A percentile compares a stretch with the other conserved stretches of the same genome.
These are phyloP conservation scores for Oncopeltus fasciatus DNA, from an alignment of 1,140 invertebrate species.

Conservation along the genomic window DNA sequence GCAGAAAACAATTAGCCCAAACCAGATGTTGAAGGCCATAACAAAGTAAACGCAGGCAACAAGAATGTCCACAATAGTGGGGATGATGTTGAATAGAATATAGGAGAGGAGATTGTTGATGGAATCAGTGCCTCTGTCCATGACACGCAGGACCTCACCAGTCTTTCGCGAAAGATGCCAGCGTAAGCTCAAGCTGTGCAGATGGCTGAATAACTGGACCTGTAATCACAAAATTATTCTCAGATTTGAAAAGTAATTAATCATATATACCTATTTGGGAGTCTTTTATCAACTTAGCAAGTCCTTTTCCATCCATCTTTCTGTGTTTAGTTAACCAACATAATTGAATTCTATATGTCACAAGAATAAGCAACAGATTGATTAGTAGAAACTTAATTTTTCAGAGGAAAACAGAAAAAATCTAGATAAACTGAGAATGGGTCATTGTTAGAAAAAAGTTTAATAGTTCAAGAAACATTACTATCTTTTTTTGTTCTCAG, in stretches of 20 bases:
- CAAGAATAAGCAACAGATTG: no score
- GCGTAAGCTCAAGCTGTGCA: conserved; percentile 68
- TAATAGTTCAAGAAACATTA: no score
- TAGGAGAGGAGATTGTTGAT: conserved; percentile 86
- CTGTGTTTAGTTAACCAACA: no score
- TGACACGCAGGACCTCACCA: conserved; percentile 83
- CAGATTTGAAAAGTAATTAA: neutral
- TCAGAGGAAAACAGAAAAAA: no score
- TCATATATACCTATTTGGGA: no score
- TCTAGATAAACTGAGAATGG: no score
- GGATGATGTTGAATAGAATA: conserved; percentile 73
- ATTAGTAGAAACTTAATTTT: no score
- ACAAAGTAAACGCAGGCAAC: conserved; percentile 87
- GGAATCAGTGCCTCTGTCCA: conserved; percentile 89
- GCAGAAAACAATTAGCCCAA: conserved; percentile 81
- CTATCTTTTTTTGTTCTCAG: no score
- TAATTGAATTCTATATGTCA: no score
- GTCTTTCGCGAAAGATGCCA: conserved; percentile 91
- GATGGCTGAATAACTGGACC: conserved; percentile 65
- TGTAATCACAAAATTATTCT: conserved; percentile 30
- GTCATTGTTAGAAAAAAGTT: no score
- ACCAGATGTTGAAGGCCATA: conserved; percentile 77
- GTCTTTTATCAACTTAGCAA: no score
- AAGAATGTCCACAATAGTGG: conserved; percentile 82
- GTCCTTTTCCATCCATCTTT: no score